A percentile compares a stretch with the other conserved stretches of the same genome.
Evolutionary conservation across 2,888 invertebrate genomes (phyloP).

Genomic region (Hirtodrosophila duncani): DNA sequence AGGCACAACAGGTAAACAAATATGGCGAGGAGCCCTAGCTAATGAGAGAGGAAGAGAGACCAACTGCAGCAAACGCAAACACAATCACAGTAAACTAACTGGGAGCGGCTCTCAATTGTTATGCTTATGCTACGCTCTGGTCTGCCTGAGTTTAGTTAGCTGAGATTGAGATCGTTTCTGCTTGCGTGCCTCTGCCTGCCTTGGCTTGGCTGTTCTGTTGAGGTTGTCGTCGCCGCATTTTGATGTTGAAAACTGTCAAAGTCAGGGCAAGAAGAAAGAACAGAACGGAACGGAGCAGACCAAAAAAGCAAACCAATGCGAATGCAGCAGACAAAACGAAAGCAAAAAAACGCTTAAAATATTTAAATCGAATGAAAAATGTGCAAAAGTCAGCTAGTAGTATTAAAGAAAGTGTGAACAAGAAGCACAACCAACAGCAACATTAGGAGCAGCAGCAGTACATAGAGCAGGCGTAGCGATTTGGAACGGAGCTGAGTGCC

Average conservation of each 20-base stretch:
- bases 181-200: slow-evolving; percentile 23
- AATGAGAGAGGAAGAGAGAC: slow-evolving; percentile 11
- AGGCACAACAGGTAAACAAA: slow-evolving; percentile 62
- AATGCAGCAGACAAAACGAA: slow-evolving; percentile 67
- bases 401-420: slow-evolving; percentile 13
- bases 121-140: too few relatives aligned
- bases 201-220: slow-evolving; percentile 43
- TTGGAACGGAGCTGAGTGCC: slow-evolving; percentile 27
- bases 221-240: slow-evolving; percentile 54
- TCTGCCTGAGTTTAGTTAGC: too few relatives aligned
- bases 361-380: slow-evolving; percentile 53
- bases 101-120: too few relatives aligned
- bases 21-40: slow-evolving; percentile 40
- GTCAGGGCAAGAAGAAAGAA: slow-evolving; percentile 52
- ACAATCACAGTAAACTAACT: too few relatives aligned
- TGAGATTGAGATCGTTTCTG: slow-evolving; percentile 61
- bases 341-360: slow-evolving; percentile 61
- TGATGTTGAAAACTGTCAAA: slow-evolving; percentile 71
- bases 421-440: slow-evolving; percentile 3
- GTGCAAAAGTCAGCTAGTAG: slow-evolving; percentile 49
- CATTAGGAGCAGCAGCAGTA: neutral
- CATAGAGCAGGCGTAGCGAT: slow-evolving; percentile 7
- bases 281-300: slow-evolving; percentile 18
- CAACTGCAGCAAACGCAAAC: neutral
- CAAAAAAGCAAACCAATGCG: slow-evolving; percentile 63